These are phyloP conservation scores for Dusona sp. DNA, from an alignment of 2,888 invertebrate genomes.

Conservation along the genomic window DNA sequence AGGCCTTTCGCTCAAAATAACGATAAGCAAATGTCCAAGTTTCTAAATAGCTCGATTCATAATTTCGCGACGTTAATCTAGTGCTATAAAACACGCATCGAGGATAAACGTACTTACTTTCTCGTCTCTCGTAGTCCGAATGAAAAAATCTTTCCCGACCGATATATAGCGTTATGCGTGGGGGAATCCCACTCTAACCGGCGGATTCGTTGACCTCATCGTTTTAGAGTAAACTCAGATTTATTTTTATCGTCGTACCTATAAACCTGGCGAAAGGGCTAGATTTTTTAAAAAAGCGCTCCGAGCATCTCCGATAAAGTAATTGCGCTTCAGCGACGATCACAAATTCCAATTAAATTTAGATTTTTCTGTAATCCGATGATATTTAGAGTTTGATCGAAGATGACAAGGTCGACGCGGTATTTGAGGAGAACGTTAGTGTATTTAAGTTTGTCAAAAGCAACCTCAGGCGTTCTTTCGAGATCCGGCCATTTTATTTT, in stretches of 20 bases:
- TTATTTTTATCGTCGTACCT: neutral
- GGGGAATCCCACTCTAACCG: neutral
- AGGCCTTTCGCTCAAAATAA: neutral
- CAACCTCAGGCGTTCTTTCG: neutral
- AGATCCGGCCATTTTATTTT: neutral
- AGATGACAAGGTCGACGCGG: neutral
- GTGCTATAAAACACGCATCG: neutral
- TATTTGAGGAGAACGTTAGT: neutral
- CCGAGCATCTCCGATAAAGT: neutral
- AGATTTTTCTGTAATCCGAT: neutral
- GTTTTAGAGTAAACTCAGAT: neutral
- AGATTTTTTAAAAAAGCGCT: neutral
- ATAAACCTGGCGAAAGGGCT: neutral
- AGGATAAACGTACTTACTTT: conserved; percentile 14
- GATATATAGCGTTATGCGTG: neutral
- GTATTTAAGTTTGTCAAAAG: neutral
- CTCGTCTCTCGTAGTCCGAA: conserved; percentile 9
- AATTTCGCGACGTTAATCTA: neutral
- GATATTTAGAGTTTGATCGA: neutral
- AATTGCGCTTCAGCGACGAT: neutral
- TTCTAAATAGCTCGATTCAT: neutral
- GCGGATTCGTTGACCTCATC: conserved; percentile 17
- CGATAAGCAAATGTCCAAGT: neutral
- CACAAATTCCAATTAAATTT: neutral
- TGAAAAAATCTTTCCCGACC: neutral